These are phyloP conservation scores for Poeciliopsis turrubarensis DNA, from an alignment of 2,113 vertebrate genomes.

Conservation along the genomic window DNA sequence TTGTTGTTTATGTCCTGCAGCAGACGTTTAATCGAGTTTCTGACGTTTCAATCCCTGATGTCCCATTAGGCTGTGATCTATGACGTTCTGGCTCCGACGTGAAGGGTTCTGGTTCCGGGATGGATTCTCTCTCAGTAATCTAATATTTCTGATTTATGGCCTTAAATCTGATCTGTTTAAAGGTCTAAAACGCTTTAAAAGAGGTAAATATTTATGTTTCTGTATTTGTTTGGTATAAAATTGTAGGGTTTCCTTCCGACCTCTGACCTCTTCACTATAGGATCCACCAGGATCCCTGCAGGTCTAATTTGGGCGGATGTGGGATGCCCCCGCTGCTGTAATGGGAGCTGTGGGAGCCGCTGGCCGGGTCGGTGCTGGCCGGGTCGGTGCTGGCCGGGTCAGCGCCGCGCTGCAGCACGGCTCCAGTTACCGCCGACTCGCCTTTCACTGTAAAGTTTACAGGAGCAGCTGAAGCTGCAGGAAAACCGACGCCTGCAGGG, in stretches of 20 bases:
- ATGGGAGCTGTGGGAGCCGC: slow-evolving; percentile 6
- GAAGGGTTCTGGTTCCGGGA: not conserved
- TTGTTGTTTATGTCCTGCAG: not conserved
- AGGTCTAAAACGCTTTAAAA: no score
- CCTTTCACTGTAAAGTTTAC: slow-evolving; percentile 46
- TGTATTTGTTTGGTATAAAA: no score
- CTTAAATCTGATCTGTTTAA: not conserved
- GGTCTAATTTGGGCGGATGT: slow-evolving; percentile 19
- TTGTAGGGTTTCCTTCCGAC: no score
- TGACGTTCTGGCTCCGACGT: not conserved
- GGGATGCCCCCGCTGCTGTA: slow-evolving; percentile 28
- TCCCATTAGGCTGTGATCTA: not conserved
- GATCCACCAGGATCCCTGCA: not conserved
- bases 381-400: no score
- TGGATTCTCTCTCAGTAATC: not conserved
- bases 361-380: no score
- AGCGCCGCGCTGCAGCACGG: slow-evolving; percentile 25
- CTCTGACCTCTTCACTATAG: not conserved
- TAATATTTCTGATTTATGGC: not conserved
- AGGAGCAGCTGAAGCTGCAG: slow-evolving; percentile 10
- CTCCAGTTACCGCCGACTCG: slow-evolving; percentile 19
- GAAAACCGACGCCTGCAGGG: not conserved
- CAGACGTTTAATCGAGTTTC: not conserved
- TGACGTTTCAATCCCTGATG: not conserved
- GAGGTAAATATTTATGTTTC: no score